phyloP scores from a whole-genome alignment of 2,113 vertebrate genomes.

The Oreochromis tanganicae region DNA sequence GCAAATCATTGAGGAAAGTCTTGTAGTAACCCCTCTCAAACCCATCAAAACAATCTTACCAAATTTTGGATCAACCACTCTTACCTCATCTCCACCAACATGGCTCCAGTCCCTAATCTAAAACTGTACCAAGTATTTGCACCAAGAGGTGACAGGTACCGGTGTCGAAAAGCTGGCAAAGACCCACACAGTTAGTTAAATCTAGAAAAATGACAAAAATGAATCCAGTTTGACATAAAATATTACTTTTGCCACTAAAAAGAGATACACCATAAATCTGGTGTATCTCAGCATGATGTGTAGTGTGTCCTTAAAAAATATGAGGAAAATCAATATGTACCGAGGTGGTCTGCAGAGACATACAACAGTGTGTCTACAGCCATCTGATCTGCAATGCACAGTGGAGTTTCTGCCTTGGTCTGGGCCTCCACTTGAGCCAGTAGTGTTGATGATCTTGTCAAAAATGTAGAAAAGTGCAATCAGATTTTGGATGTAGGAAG shows the following conservation, averaged over 20 bases:
- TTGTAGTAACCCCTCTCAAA: not conserved
- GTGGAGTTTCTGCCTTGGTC: not conserved
- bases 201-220: not conserved
- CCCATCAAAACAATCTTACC: not conserved
- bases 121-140: not conserved
- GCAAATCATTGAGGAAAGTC: not conserved
- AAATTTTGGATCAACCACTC: not conserved
- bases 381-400: not conserved
- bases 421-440: not conserved
- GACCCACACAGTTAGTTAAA: not conserved
- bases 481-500: not conserved
- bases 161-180: rapidly evolving
- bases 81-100: rapidly evolving
- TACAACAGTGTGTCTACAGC: not conserved
- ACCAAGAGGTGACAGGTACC: not conserved
- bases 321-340: not conserved
- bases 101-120: not conserved
- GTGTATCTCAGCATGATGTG: not conserved
- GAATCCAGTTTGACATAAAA: not conserved
- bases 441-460: not conserved
- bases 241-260: not conserved
- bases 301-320: not conserved
- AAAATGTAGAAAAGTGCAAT: not conserved
- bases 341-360: not conserved
- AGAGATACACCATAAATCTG: not conserved